Base-by-base conservation (phyloP, 2,113 vertebrate species). In the Carassius auratus region DNA sequence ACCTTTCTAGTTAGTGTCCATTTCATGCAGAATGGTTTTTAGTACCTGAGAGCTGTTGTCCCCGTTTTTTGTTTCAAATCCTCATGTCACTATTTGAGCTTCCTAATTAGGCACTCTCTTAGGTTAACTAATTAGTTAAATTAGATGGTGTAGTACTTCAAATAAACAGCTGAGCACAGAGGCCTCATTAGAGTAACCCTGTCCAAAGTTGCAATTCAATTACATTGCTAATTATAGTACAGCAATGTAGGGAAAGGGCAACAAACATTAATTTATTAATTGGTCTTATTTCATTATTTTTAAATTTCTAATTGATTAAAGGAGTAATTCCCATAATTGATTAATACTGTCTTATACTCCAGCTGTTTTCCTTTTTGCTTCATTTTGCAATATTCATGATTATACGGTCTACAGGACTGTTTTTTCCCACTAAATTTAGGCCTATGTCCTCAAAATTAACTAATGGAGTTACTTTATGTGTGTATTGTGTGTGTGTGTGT, bases 61-160 rank as follows among this genome's bases (percentile, higher is more conserved):
- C 38, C 50, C 75, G 77, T 30, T 76, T 57, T 86, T 82, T 38
- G 14, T 78, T 86, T n/a, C 85, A 64, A 73, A n/a, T 61, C 9
- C 8, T 17, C 55, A 71, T 45, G 77, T 84, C 36, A 85, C 74
- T 77, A 85, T 85, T 69, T 36, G 64, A 86, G 85, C 76, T 77
- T 50, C 50, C 69, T 84, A 75, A 86, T 81, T 88, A 86, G 26
- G 36, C 21, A 13, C n/a, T 59, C 45, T 59, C 69, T 81, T 64
- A 77, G 55, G 45, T 85, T 68, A 52, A 85, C 81, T 86, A 86
- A 83, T 89, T 55, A 89, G 78, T 77, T 48, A 66, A 86, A 86
- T 76, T 80, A 86, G 73, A 78, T 73, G 78, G 50, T 84, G 68
- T 30, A 75, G 30, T 52, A 48, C 76, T 86, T 81, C 21, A 80